Conservation (phyloP, 1,140 invertebrate genomes). For the Drosophila orena region DNA sequence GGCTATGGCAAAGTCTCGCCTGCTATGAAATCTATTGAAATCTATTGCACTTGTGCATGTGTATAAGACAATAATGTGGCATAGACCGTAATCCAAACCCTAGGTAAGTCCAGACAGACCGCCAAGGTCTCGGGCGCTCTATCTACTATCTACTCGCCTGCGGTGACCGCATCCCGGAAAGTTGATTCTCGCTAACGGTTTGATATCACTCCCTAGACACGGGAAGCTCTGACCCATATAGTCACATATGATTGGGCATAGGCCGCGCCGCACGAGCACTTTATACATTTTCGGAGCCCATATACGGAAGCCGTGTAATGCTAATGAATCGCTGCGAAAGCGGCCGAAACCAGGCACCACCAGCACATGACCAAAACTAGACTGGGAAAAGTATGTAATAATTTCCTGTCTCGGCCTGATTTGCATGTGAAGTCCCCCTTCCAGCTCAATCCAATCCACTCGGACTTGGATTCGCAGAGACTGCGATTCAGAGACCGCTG, state of each 20-base stretch:
- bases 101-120: constrained; percentile 49
- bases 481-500: too few species aligned
- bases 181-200: constrained; percentile 27
- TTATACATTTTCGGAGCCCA: constrained; percentile 40
- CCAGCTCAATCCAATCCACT: not conserved
- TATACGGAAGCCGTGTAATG: constrained; percentile 81
- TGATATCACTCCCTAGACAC: not conserved
- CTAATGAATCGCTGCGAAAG: constrained; percentile 70
- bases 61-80: too few species aligned
- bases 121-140: constrained; percentile 45
- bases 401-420: constrained; percentile 74
- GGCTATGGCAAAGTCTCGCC: too few species aligned
- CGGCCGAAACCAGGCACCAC: constrained; percentile 37
- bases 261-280: not conserved
- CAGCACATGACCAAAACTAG: constrained; percentile 55
- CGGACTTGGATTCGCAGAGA: too few species aligned
- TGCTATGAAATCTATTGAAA: too few species aligned
- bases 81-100: constrained; percentile 23
- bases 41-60: too few species aligned
- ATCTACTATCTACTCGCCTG: not conserved
- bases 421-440: constrained; percentile 56
- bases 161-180: constrained; percentile 33
- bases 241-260: constrained; percentile 7
- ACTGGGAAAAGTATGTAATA: constrained; percentile 51
- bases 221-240: constrained; percentile 60